These are phyloP conservation scores for Drosophila mayri DNA, from an alignment of 1,140 invertebrate species.

Conservation along the genomic window DNA sequence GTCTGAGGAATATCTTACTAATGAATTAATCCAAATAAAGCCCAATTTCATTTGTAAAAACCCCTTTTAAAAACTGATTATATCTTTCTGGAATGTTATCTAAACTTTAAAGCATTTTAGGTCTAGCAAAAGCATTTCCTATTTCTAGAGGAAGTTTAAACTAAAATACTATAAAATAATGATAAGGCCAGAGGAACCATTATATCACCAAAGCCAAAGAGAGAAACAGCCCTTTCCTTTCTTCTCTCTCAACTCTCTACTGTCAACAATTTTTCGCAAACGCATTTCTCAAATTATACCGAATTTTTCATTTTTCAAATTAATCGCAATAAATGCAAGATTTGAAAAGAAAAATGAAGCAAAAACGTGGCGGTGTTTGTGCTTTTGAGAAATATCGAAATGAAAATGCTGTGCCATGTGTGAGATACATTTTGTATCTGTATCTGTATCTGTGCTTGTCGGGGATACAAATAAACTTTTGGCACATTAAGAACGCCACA, in stretches of 20 bases:
- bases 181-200: slow-evolving; percentile 1
- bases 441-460: slow-evolving; percentile 13
- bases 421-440: slow-evolving; percentile 35
- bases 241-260: background rate
- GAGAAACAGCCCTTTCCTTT: background rate
- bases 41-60: background rate
- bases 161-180: background rate
- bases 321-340: slow-evolving; percentile 45
- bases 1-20: background rate
- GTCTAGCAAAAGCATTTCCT: background rate
- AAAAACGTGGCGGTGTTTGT: slow-evolving; percentile 1
- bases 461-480: slow-evolving; percentile 77
- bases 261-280: slow-evolving; percentile 27
- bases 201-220: slow-evolving; percentile 18
- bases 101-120: slow-evolving; percentile 1
- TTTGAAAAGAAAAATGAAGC: slow-evolving; percentile 38
- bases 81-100: background rate
- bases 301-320: slow-evolving; percentile 37
- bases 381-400: slow-evolving; percentile 41
- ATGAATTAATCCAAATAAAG: background rate
- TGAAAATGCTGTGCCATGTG: slow-evolving; percentile 52
- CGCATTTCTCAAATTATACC: slow-evolving; percentile 15
- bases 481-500: slow-evolving; percentile 73
- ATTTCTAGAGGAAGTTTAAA: slow-evolving; percentile 12
- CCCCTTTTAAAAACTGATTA: background rate